These are phyloP conservation scores for Hyalella azteca DNA, from an alignment of 2,888 invertebrate genomes.

Conservation along the genomic window DNA sequence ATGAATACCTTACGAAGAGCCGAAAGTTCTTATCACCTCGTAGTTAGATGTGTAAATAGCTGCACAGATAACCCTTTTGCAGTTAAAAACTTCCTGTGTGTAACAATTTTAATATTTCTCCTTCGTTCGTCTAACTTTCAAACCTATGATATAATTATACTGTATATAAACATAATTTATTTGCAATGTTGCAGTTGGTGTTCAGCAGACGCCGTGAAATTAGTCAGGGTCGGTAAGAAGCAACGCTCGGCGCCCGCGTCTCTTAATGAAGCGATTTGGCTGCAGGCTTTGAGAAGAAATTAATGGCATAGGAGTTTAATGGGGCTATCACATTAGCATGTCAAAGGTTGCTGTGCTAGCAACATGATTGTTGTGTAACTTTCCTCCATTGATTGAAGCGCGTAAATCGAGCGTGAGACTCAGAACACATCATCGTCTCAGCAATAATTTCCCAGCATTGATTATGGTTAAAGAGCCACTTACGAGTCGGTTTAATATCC, in stretches of 20 bases:
- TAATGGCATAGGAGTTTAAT: slow-evolving; percentile 31
- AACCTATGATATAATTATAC: no score
- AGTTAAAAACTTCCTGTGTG: no score
- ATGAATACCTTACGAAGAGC: no score
- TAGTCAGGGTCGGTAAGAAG: background rate
- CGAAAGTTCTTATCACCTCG: no score
- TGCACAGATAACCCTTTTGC: no score
- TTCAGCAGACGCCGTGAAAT: background rate
- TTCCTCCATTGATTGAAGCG: background rate
- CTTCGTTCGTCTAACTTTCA: no score
- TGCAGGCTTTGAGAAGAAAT: slow-evolving; percentile 4
- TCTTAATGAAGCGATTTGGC: slow-evolving; percentile 13
- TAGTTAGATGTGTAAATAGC: no score
- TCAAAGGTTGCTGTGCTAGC: slow-evolving; percentile 19
- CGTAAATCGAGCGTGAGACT: background rate
- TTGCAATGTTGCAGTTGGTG: no score
- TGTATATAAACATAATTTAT: no score
- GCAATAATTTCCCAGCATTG: background rate
- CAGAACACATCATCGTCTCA: background rate
- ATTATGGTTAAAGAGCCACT: no score
- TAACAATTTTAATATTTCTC: no score
- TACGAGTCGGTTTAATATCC: no score
- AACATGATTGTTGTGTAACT: background rate
- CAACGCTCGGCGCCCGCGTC: background rate
- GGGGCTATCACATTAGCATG: slow-evolving; percentile 20